A percentile compares a stretch with the other conserved stretches of the same genome.
phyloP scores from a whole-genome alignment of 2,888 invertebrate genomes.

The Melinaea menophilus region DNA sequence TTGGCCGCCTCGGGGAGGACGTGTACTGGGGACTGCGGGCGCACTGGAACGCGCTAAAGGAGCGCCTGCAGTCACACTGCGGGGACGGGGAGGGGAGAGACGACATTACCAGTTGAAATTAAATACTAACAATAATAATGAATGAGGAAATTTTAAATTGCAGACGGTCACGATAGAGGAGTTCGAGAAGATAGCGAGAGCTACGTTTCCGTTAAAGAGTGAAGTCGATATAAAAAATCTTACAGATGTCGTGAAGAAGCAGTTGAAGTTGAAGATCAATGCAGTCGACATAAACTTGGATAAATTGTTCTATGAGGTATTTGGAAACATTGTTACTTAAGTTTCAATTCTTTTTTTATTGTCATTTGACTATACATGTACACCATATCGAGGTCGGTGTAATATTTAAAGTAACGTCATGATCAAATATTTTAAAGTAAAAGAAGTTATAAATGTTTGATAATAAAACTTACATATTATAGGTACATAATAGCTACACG shows the following conservation, averaged over 20 bases:
- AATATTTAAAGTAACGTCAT: no score
- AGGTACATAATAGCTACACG: neutral
- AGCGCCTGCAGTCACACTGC: slow-evolving; percentile 47
- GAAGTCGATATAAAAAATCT: slow-evolving; percentile 72
- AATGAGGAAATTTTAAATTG: slow-evolving; percentile 11
- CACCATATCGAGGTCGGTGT: no score
- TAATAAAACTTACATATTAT: neutral
- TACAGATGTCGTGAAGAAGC: slow-evolving; percentile 61
- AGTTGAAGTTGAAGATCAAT: slow-evolving; percentile 65
- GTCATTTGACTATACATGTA: no score
- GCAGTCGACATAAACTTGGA: slow-evolving; percentile 58
- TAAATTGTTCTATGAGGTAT: slow-evolving; percentile 67
- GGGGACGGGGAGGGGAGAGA: slow-evolving; percentile 50
- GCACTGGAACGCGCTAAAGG: slow-evolving; percentile 55
- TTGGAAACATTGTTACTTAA: no score
- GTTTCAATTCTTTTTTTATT: no score
- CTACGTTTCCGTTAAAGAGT: slow-evolving; percentile 67
- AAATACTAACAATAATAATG: slow-evolving; percentile 7
- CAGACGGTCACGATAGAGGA: slow-evolving; percentile 66
- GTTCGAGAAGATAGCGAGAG: slow-evolving; percentile 60
- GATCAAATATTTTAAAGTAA: neutral
- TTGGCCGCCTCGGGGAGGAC: slow-evolving; percentile 60
- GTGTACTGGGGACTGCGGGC: slow-evolving; percentile 62
- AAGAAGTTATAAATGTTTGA: neutral
- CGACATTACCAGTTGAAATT: no score